phyloP scores from a whole-genome alignment of 2,113 vertebrate species.

The human region GRCh38 chr6:162937001-162937500 shows the following conservation, averaged over 20 bases:
- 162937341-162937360: not conserved
- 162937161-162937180: fast-evolving
- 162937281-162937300: not conserved
- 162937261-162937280: not conserved
- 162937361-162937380: not conserved
- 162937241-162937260: not conserved
- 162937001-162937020: not conserved
- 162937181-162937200: not conserved
- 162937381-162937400: not conserved
- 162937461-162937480: not conserved
- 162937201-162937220: not conserved
- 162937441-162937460: fast-evolving
- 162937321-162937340: not conserved
- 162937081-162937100: not conserved
- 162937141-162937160: too few species aligned
- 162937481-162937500: not conserved
- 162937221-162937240: not conserved
- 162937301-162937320: too few species aligned
- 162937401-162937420: not conserved
- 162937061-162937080: not conserved
- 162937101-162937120: not conserved
- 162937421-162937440: not conserved
- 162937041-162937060: not conserved
- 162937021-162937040: not conserved
- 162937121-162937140: not conserved